Evolutionary conservation across 1,140 invertebrate species (phyloP).

Genomic region (Limonius californicus): DNA sequence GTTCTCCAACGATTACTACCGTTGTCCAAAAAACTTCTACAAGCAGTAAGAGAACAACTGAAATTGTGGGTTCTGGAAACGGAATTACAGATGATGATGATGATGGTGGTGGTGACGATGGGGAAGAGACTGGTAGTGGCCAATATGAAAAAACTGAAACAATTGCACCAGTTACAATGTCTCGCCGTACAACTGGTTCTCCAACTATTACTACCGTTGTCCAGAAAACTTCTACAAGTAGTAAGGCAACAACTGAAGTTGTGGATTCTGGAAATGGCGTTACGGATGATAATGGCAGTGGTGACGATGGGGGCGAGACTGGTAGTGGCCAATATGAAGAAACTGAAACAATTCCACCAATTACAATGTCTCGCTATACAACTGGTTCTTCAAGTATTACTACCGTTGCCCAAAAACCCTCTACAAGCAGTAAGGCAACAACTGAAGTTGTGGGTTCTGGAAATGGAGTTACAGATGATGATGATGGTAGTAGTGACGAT

Average conservation of each 20-base stretch:
- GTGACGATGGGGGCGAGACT: background rate
- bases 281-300: background rate
- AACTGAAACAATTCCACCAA: background rate
- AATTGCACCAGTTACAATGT: background rate
- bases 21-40: no score
- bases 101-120: background rate
- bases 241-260: background rate
- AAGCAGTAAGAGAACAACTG: background rate
- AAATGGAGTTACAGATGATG: background rate
- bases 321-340: background rate
- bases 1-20: no score
- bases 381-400: no score
- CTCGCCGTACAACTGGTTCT: background rate
- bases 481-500: background rate
- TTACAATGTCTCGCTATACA: background rate
- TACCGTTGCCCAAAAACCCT: no score
- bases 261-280: background rate
- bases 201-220: no score
- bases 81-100: background rate
- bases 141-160: background rate
- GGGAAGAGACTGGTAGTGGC: background rate
- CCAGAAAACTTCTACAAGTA: no score
- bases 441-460: background rate
- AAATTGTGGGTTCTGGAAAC: background rate
- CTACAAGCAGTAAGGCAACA: background rate